Evolutionary conservation across 2,797 vertebrate genomes (phyloP).

Genomic region (Rallus crepitans): DNA sequence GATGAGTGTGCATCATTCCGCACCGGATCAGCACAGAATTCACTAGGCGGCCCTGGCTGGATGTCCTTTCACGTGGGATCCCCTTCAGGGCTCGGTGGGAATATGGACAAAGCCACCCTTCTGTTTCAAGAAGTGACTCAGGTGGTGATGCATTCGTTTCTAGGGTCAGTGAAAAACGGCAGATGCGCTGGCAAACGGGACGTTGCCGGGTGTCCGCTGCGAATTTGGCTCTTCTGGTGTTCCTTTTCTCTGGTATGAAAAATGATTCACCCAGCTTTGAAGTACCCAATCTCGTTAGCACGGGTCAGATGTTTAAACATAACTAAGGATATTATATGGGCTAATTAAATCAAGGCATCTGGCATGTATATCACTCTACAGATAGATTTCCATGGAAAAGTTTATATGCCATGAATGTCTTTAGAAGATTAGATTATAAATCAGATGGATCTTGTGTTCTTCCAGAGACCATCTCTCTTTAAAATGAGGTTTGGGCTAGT

Average conservation of each 20-base stretch:
- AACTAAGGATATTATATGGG: background rate
- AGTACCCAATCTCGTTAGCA: background rate
- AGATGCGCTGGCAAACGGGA: background rate
- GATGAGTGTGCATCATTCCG: background rate
- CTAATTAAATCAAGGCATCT: constrained; percentile 56
- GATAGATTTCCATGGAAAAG: constrained; percentile 27
- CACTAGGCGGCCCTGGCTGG: background rate
- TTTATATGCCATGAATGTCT: background rate
- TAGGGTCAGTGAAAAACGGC: background rate
- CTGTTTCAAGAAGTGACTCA: background rate
- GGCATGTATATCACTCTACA: background rate
- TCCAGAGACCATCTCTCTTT: background rate
- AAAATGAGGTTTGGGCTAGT: background rate
- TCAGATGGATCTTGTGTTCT: background rate
- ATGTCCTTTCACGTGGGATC: background rate
- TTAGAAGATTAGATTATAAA: background rate
- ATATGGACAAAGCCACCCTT: background rate
- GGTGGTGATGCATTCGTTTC: background rate
- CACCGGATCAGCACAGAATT: background rate
- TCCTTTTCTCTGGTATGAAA: background rate
- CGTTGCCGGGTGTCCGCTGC: background rate
- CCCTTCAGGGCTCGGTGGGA: background rate
- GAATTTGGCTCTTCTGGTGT: background rate
- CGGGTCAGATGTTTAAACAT: background rate
- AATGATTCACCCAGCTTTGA: background rate